Base-by-base conservation (phyloP, 1,140 invertebrate genomes). In the Sitodiplosis mosellana region DNA sequence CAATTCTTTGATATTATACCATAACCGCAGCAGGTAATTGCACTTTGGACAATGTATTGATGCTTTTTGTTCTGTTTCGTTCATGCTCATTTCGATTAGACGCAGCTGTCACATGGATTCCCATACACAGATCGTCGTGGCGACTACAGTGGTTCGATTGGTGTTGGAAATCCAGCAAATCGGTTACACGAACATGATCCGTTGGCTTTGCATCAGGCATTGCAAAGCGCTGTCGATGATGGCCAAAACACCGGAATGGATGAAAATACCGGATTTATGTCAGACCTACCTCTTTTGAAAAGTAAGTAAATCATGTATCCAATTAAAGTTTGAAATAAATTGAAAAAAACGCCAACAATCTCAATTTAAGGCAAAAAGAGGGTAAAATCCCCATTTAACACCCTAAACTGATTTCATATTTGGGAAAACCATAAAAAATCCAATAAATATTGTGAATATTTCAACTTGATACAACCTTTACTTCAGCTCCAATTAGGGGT, bases 221-320 rank as follows among this genome's bases (percentile, higher is more conserved):
- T 79, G 17, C 75, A 77, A 50, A 75, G 75, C 51, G 74, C 78
- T 3, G 78, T 86, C 33, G 83, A 87, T 55, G 81, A 83, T 57
- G 75, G 72, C 43, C 73, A 84, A 80, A 83, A 82, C 65, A 76
- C 81, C 53, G 83, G 80, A 52, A 77, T 87, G 59, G 85, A 87
- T 61, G 84, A 89, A 56, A 81, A 78, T 53, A 78, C 78, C 48
- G 80, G 80, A 17, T 88, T 87, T 64, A 88, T 88, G 73, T 84
- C 82, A 52, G 84, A 89, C 59, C 69, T 89, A 61, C 84, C 85
- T 52, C 71, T 89, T 53, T 71, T 89, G 55, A 89, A 87, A 80
- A 86, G 85, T 89, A 69, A 84, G 83, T 81, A 52, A 27, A 27
- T 27, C 27, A 27, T 27, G 36, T 38, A 14, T 38, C 12, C 36